These are phyloP conservation scores for Alcis repandata DNA, from an alignment of 2,888 invertebrate genomes.

Conservation along the genomic window DNA sequence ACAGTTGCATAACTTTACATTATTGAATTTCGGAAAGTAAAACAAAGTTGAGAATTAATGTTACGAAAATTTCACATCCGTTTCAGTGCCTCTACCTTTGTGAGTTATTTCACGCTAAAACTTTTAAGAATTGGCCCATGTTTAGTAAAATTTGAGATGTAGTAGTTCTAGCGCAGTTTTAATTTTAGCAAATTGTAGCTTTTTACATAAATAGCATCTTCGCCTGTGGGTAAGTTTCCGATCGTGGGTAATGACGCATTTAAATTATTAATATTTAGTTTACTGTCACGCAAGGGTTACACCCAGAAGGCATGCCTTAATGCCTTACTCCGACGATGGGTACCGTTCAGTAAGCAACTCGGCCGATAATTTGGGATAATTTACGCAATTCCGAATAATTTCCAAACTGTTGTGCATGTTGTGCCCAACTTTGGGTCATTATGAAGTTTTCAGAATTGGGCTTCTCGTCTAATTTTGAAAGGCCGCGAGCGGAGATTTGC, in stretches of 20 bases:
- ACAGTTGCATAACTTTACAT: slow-evolving; percentile 33
- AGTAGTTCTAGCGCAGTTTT: slow-evolving; percentile 39
- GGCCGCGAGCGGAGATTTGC: slow-evolving; percentile 59
- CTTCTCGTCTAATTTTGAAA: slow-evolving; percentile 44
- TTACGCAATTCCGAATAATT: slow-evolving; percentile 82
- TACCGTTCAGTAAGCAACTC: slow-evolving; percentile 69
- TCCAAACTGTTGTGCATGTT: slow-evolving; percentile 77
- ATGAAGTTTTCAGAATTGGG: slow-evolving; percentile 67
- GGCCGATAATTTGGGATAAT: slow-evolving; percentile 83
- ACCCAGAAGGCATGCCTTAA: slow-evolving; percentile 64
- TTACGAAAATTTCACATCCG: slow-evolving; percentile 25
- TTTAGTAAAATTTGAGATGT: slow-evolving; percentile 1
- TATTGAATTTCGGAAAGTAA: slow-evolving; percentile 31
- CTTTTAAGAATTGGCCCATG: slow-evolving; percentile 7
- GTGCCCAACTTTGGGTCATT: slow-evolving; percentile 67
- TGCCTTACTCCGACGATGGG: slow-evolving; percentile 68
- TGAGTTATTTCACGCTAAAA: slow-evolving; percentile 17
- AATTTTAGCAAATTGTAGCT: slow-evolving; percentile 55
- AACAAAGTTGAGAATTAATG: slow-evolving; percentile 31
- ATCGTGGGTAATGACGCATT: slow-evolving; percentile 65
- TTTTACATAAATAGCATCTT: slow-evolving; percentile 62
- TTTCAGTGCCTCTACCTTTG: slow-evolving; percentile 12
- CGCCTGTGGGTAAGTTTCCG: slow-evolving; percentile 54
- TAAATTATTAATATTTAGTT: slow-evolving; percentile 78
- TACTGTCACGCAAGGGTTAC: slow-evolving; percentile 77